Base-by-base conservation (phyloP, 1,140 invertebrate species). In the Drosophila rufa region DNA sequence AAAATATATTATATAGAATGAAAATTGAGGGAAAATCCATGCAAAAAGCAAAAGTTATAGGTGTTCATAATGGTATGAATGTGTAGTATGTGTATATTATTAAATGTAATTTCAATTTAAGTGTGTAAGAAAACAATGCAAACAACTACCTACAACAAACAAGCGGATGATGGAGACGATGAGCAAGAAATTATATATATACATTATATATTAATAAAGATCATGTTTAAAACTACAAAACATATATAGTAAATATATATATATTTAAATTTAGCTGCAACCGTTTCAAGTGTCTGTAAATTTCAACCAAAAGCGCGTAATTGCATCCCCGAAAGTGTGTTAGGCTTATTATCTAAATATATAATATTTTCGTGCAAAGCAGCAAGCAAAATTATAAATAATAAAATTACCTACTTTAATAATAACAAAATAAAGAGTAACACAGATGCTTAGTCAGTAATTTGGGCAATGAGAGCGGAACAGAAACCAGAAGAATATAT, bases 101-200 rank as follows among this genome's bases (percentile, higher is more conserved):
- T 73, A 76, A 60, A 62, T 87, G 51, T 79, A 66, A 51, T 69
- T 77, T 77, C 68, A 89, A 74, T 75, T 73, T 84, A 80, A 78
- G 27, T 67, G 38, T 71, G 79, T 83, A 80, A 80, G 79, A 83
- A 80, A 87, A 79, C 80, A 80, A 87, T 84, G 77, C 80, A 89
- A 87, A 84, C 73, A 87, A 87, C 84, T 87, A 89, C 84, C 84
- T 87, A 80, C 84, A 86, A 77, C 61, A 71, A 80, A 43, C 51
- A 69, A 75, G 48, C 76, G 17, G 59, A 69, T 15, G 40, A 58
- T 6, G 36, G 46, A n/a, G 33, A 82, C 15, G 43, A 58, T 59
- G 66, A 79, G 69, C 65, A 84, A 76, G 47, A 76, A 82, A 83
- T 79, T 87, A 85, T 86, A 80, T 56, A 55, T 55, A 51, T 51